phyloP scores from a whole-genome alignment of 2,113 vertebrate genomes.

The Dendrocopos noguchii region DNA sequence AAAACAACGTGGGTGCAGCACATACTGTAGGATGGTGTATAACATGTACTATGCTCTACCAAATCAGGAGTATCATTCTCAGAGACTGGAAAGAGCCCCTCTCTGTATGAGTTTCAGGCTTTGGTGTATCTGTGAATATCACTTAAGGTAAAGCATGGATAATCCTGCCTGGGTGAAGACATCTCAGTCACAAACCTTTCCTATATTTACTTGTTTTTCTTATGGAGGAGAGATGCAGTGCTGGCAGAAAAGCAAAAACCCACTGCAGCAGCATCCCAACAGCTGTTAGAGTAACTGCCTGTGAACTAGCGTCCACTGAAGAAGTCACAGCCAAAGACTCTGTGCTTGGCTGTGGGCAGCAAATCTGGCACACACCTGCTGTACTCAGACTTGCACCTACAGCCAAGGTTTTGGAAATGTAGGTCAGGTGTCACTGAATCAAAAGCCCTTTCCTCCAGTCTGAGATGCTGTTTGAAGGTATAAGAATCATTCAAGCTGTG shows the following conservation, averaged over 20 bases:
- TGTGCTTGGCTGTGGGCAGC: background rate
- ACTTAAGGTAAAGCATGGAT: background rate
- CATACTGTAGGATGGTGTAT: background rate
- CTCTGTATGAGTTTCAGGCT: background rate
- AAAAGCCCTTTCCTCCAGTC: background rate
- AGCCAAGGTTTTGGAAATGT: constrained; percentile 25
- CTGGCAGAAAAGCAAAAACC: background rate
- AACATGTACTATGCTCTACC: background rate
- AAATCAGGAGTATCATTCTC: background rate
- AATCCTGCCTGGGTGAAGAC: background rate
- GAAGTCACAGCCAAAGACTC: background rate
- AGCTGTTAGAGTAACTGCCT: background rate
- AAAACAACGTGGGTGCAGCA: background rate
- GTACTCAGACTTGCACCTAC: background rate
- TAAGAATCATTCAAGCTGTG: background rate
- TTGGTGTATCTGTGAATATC: background rate
- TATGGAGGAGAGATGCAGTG: background rate
- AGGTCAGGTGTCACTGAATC: background rate
- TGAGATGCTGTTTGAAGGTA: background rate
- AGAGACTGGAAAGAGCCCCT: background rate
- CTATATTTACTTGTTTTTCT: background rate
- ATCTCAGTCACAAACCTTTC: background rate
- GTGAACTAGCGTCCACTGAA: background rate
- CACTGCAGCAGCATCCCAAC: background rate
- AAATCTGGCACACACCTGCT: background rate